Conservation (phyloP, 2,888 invertebrate species). For the Scaptomyza polygonia region DNA sequence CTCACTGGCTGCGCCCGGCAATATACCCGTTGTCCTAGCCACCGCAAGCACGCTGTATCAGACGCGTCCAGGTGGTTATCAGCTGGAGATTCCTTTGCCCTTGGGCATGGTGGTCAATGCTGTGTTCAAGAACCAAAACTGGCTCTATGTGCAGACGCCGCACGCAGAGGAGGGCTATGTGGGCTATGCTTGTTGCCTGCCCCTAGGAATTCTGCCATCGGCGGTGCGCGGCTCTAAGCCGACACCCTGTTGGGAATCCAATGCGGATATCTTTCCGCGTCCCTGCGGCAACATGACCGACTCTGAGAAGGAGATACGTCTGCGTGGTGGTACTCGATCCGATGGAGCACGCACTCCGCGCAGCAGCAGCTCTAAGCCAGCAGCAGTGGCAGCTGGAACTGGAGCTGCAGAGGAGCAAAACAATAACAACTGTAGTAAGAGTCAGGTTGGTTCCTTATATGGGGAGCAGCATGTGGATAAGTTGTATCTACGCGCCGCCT, state of each 20-base stretch:
- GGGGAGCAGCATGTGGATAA: slow-evolving; percentile 90
- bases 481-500: slow-evolving; percentile 88
- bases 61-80: slow-evolving; percentile 89
- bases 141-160: slow-evolving; percentile 94
- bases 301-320: slow-evolving; percentile 88
- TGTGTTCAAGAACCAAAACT: slow-evolving; percentile 92
- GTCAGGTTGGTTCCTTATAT: slow-evolving; percentile 82
- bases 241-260: slow-evolving; percentile 92
- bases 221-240: slow-evolving; percentile 84
- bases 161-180: slow-evolving; percentile 94
- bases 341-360: slow-evolving; percentile 88
- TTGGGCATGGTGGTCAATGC: slow-evolving; percentile 94
- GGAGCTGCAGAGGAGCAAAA: slow-evolving; percentile 38
- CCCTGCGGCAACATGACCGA: slow-evolving; percentile 93
- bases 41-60: slow-evolving; percentile 90
- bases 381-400: not conserved
- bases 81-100: slow-evolving; percentile 89
- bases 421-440: slow-evolving; percentile 55
- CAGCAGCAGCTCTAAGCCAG: slow-evolving; percentile 60
- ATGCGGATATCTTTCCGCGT: slow-evolving; percentile 91
- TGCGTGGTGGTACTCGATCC: slow-evolving; percentile 88
- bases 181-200: slow-evolving; percentile 90
- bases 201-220: slow-evolving; percentile 90
- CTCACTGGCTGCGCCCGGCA: slow-evolving; percentile 91
- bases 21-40: slow-evolving; percentile 93